These are phyloP conservation scores for Drosophila atripex DNA, from an alignment of 2,888 invertebrate species.

Conservation along the genomic window DNA sequence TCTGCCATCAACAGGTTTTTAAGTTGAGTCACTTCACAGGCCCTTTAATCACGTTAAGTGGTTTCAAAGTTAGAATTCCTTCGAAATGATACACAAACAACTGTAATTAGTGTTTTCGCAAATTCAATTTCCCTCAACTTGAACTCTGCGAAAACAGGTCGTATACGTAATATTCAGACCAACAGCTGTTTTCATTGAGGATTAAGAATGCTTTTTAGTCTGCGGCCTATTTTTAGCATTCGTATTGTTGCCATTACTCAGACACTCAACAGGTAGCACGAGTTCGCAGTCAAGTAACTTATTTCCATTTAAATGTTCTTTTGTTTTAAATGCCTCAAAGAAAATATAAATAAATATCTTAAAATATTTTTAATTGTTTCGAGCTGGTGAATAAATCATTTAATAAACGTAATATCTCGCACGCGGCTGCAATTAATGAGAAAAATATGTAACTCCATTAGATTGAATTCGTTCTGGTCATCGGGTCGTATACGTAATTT, in stretches of 20 bases:
- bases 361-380: background rate
- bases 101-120: conserved; percentile 4
- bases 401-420: background rate
- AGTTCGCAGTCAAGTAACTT: background rate
- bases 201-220: conserved; percentile 1
- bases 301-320: background rate
- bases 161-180: conserved; percentile 7
- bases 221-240: background rate
- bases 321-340: background rate
- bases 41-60: conserved; percentile 1
- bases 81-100: background rate
- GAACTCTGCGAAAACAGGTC: conserved; percentile 14
- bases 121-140: conserved; percentile 6
- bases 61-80: background rate
- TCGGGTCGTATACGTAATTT: conserved; percentile 9
- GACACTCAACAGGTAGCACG: conserved; percentile 1
- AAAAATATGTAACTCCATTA: background rate
- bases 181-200: conserved; percentile 22
- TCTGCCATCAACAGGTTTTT: background rate
- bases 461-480: background rate
- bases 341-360: background rate
- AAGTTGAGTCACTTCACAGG: background rate
- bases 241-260: background rate
- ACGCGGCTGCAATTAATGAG: background rate
- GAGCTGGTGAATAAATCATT: background rate